A percentile compares a stretch with the other conserved stretches of the same genome.
These are phyloP conservation scores for Leptobrachium leishanense DNA, from an alignment of 2,113 vertebrate genomes.

Conservation along the genomic window DNA sequence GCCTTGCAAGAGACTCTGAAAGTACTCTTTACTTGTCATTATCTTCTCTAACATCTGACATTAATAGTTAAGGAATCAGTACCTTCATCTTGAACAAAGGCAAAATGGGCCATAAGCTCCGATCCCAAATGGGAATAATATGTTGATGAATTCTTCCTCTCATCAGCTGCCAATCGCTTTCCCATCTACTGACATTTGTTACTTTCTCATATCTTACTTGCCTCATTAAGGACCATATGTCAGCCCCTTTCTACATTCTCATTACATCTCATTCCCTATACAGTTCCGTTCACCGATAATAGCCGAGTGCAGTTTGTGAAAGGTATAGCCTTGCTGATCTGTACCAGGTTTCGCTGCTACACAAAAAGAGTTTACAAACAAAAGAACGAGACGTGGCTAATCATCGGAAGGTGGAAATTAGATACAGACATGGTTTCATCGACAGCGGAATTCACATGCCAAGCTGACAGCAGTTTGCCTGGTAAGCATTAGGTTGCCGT, in stretches of 20 bases:
- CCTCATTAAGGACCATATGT: constrained; percentile 50
- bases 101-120: constrained; percentile 47
- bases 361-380: constrained; percentile 20
- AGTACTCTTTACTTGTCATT: constrained; percentile 34
- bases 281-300: constrained; percentile 34
- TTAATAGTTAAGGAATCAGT: constrained; percentile 38
- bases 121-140: constrained; percentile 48
- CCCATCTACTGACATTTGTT: constrained; percentile 44
- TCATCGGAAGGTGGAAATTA: constrained; percentile 21
- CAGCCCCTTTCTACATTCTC: constrained; percentile 29
- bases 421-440: constrained; percentile 27
- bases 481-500: constrained; percentile 32
- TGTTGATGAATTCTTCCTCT: constrained; percentile 46
- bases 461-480: constrained; percentile 34
- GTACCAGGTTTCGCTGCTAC: constrained; percentile 25
- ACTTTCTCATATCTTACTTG: constrained; percentile 48
- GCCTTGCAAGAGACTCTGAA: constrained; percentile 26
- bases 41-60: constrained; percentile 38
- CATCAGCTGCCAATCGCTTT: constrained; percentile 48
- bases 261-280: constrained; percentile 16
- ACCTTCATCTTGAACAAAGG: constrained; percentile 40
- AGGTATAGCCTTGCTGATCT: constrained; percentile 23
- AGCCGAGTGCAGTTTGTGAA: constrained; percentile 15
- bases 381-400: neutral
- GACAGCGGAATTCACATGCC: constrained; percentile 20